phyloP scores from a whole-genome alignment of 1,140 invertebrate species.

The Drosophila biarmipes region DNA sequence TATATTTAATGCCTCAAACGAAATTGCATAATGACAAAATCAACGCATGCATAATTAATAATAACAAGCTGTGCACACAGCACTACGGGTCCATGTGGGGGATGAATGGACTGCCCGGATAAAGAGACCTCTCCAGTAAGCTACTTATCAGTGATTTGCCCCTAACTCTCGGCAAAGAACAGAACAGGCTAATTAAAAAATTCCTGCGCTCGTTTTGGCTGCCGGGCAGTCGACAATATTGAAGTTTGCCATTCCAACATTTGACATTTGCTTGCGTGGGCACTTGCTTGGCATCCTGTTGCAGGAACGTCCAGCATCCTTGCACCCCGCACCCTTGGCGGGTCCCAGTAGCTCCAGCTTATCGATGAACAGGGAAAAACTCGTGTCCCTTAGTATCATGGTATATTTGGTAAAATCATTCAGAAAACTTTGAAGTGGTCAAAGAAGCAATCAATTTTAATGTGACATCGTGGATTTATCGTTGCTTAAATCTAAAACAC shows the following conservation, averaged over 20 bases:
- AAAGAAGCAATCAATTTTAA: no score
- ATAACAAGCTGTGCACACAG: constrained; percentile 26
- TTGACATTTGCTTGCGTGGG: constrained; percentile 30
- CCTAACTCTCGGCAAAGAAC: neutral
- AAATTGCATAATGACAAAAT: constrained; percentile 67
- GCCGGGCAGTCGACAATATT: constrained; percentile 3
- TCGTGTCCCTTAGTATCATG: neutral
- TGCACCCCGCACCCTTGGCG: constrained; percentile 5
- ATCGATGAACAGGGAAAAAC: constrained; percentile 12
- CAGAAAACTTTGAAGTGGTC: neutral
- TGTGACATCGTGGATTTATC: no score
- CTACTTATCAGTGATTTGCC: constrained; percentile 15
- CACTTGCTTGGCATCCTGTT: constrained; percentile 15
- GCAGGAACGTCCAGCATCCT: constrained; percentile 1
- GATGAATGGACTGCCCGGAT: neutral
- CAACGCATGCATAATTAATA: constrained; percentile 66
- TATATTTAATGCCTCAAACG: constrained; percentile 65
- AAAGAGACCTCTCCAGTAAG: constrained; percentile 6
- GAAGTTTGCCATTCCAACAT: constrained; percentile 1
- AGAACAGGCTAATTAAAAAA: constrained; percentile 13
- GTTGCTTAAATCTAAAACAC: no score
- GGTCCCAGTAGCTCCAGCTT: constrained; percentile 1
- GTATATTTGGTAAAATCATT: neutral
- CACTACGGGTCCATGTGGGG: neutral
- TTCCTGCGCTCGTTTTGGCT: neutral